Evolutionary conservation across 2,888 invertebrate genomes (phyloP).

Genomic region (Conus canariensis): DNA sequence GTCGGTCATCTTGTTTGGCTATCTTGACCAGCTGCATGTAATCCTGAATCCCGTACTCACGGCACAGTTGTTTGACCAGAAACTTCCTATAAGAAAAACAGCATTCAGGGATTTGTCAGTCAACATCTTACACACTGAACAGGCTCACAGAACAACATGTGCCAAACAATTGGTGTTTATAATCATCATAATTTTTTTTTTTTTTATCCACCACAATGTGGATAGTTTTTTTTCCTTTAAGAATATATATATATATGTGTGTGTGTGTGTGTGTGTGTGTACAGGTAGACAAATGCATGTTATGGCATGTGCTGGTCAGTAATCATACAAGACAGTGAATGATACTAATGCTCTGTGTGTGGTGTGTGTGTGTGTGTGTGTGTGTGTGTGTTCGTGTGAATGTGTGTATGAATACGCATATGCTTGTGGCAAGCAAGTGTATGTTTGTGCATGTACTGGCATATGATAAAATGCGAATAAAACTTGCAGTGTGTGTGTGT

Average conservation of each 20-base stretch:
- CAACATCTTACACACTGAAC: no score
- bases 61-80: slow-evolving; percentile 64
- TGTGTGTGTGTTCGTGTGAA: background rate
- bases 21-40: slow-evolving; percentile 11
- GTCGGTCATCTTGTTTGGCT: background rate
- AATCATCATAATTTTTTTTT: no score
- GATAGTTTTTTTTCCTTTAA: no score
- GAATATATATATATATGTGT: no score
- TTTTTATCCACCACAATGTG: no score
- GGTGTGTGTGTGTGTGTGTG: background rate
- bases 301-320: no score
- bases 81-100: slow-evolving; percentile 56
- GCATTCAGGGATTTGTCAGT: background rate
- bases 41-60: slow-evolving; percentile 58
- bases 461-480: no score
- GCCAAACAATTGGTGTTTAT: background rate
- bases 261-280: no score
- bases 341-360: no score
- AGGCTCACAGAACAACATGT: background rate
- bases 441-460: no score
- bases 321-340: no score
- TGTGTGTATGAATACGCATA: background rate
- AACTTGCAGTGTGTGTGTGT: background rate
- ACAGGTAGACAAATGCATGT: no score
- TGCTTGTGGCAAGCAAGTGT: background rate